A percentile compares a stretch with the other conserved stretches of the same genome.
Evolutionary conservation across 2,113 vertebrate species (phyloP).

Genomic region (Glareola pratincola): DNA sequence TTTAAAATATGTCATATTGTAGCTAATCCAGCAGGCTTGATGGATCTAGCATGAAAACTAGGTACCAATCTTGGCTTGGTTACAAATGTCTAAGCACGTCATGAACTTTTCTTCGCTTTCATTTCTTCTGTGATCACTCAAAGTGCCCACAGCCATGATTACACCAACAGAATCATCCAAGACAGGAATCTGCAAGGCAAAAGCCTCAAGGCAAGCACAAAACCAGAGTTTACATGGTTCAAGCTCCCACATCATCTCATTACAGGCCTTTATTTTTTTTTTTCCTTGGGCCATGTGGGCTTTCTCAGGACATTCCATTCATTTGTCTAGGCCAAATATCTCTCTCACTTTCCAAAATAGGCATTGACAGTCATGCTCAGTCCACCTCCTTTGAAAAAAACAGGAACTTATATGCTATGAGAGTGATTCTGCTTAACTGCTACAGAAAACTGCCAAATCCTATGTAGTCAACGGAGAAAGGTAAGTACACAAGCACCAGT

Average conservation of each 20-base stretch:
- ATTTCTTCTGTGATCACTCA: not conserved
- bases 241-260: not conserved
- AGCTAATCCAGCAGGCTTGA: not conserved
- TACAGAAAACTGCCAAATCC: not conserved
- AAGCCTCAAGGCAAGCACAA: not conserved
- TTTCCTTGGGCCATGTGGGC: not conserved
- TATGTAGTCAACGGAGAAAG: not conserved
- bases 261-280: not conserved
- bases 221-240: not conserved
- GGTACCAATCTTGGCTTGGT: not conserved
- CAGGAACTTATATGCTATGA: not conserved
- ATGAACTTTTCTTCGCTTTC: not conserved
- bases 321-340: not conserved
- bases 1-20: not conserved
- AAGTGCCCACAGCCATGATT: not conserved
- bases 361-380: not conserved
- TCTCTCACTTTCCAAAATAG: conserved; percentile 19
- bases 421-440: not conserved
- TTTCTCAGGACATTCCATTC: conserved; percentile 39
- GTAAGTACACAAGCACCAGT: not conserved
- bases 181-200: not conserved
- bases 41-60: not conserved
- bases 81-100: not conserved
- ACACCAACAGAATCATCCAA: not conserved
- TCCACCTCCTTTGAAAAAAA: not conserved